A percentile compares a stretch with the other conserved stretches of the same genome.
These are phyloP conservation scores for Sisyra nigra DNA, from an alignment of 2,888 invertebrate species.

Conservation along the genomic window DNA sequence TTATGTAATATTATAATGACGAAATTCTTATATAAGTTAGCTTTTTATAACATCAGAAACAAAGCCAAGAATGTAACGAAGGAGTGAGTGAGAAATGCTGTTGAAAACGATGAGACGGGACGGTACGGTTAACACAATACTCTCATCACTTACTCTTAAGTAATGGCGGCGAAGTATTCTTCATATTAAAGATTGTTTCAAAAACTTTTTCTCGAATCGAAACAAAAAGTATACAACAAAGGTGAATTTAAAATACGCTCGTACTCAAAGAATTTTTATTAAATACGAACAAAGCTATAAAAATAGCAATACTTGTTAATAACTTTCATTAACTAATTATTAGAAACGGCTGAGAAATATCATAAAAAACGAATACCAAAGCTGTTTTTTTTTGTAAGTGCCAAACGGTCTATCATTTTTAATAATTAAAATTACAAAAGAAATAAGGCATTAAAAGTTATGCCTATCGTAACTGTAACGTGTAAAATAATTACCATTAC, in stretches of 20 bases:
- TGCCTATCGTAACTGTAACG: too few species aligned
- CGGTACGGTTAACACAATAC: not conserved
- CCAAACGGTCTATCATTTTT: too few species aligned
- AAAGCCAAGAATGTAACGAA: constrained; percentile 17
- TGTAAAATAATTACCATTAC: too few species aligned
- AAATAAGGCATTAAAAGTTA: too few species aligned
- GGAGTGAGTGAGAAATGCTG: constrained; percentile 16
- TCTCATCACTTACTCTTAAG: constrained; percentile 5
- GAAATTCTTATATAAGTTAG: constrained; percentile 25
- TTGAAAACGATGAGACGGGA: constrained; percentile 11
- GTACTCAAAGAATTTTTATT: too few species aligned
- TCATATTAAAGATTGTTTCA: constrained; percentile 23
- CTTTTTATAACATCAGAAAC: constrained; percentile 20
- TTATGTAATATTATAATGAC: constrained; percentile 20
- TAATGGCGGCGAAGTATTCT: constrained; percentile 16
- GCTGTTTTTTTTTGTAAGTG: too few species aligned
- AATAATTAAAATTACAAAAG: too few species aligned
- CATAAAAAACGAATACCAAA: too few species aligned
- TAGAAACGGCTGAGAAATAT: too few species aligned
- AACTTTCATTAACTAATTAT: too few species aligned
- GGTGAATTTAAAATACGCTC: not conserved
- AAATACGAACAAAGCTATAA: too few species aligned
- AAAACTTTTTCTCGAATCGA: not conserved
- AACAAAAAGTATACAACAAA: constrained; percentile 2
- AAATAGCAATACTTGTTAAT: too few species aligned